These are phyloP conservation scores for Sardinella longiceps DNA, from an alignment of 2,797 vertebrate genomes.

Conservation along the genomic window DNA sequence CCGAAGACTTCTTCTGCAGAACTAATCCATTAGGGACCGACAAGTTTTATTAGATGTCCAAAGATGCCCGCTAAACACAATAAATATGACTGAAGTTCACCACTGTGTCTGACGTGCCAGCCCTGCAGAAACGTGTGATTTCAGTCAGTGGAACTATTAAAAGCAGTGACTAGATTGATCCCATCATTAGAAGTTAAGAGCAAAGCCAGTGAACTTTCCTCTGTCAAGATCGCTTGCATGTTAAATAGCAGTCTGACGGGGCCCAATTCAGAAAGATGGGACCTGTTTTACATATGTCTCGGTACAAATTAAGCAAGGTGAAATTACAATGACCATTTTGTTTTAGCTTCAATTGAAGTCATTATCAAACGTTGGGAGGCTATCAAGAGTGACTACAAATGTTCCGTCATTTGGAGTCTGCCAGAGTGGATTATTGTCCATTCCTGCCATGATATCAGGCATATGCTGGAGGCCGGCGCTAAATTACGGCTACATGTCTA, in stretches of 20 bases:
- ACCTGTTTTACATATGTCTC: constrained; percentile 4
- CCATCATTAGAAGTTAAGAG: constrained; percentile 59
- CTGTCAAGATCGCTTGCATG: background rate
- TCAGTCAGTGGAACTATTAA: constrained; percentile 64
- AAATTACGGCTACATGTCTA: background rate
- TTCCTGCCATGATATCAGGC: background rate
- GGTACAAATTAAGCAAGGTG: background rate
- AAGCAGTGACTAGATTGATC: constrained; percentile 57
- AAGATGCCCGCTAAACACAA: constrained; percentile 52
- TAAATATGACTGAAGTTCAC: constrained; percentile 59
- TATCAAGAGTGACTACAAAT: background rate
- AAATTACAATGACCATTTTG: background rate
- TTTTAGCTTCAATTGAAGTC: background rate
- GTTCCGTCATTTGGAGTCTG: background rate
- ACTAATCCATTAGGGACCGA: constrained; percentile 52
- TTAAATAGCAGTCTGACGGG: background rate
- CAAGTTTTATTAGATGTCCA: constrained; percentile 48
- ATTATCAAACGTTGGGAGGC: background rate
- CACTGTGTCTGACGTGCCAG: constrained; percentile 46
- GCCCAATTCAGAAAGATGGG: background rate
- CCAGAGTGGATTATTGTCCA: background rate
- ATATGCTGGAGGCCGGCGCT: background rate
- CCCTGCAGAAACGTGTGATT: constrained; percentile 16
- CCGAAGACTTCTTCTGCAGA: constrained; percentile 47
- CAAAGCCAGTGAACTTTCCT: constrained; percentile 21